phyloP scores from a whole-genome alignment of 2,888 invertebrate species.

The Lepidocyrtoides sp. region DNA sequence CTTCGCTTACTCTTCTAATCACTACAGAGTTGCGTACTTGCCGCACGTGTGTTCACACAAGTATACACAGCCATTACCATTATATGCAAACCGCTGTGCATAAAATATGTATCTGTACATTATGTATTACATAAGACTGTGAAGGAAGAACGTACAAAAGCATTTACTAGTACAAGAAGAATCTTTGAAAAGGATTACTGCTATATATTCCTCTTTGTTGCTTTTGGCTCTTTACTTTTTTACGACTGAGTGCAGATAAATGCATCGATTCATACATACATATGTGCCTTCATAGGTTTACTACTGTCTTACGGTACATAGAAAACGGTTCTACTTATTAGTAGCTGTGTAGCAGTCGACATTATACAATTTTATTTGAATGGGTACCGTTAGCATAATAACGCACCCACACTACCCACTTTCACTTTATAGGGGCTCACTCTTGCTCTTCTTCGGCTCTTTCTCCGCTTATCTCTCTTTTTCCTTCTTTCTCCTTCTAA shows the following conservation, averaged over 20 bases:
- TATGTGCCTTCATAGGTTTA: neutral
- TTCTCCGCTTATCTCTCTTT: slow-evolving; percentile 28
- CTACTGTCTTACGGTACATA: neutral
- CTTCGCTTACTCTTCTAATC: too few species aligned
- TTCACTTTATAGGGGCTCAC: neutral
- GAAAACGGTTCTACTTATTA: neutral
- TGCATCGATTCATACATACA: slow-evolving; percentile 11
- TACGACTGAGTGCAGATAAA: slow-evolving; percentile 49
- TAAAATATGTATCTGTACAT: too few species aligned
- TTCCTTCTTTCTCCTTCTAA: slow-evolving; percentile 52
- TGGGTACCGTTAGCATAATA: neutral
- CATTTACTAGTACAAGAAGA: slow-evolving; percentile 61
- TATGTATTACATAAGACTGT: too few species aligned
- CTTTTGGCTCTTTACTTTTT: slow-evolving; percentile 66
- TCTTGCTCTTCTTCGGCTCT: neutral
- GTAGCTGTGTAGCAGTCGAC: neutral
- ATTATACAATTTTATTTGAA: neutral
- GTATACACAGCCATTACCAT: too few species aligned
- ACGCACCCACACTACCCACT: neutral
- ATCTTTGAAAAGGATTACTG: slow-evolving; percentile 68
- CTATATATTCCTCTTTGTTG: slow-evolving; percentile 58
- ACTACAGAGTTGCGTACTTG: too few species aligned
- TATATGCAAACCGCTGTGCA: too few species aligned
- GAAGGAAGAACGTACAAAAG: slow-evolving; percentile 10
- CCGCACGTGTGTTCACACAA: too few species aligned